These are phyloP conservation scores for Ctenosaura bakeri DNA, from an alignment of 2,797 vertebrate genomes.

Conservation along the genomic window DNA sequence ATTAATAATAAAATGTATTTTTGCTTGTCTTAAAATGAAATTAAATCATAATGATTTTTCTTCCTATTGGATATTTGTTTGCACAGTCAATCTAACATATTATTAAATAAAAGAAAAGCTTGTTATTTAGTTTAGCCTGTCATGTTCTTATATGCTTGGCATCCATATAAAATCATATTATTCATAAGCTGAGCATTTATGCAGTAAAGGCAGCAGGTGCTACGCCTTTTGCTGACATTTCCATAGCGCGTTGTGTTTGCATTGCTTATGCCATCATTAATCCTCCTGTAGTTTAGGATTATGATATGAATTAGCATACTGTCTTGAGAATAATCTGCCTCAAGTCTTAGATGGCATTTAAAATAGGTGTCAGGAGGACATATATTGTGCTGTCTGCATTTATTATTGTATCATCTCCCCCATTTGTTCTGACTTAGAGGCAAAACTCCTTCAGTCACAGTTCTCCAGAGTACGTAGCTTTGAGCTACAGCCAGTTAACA, in stretches of 20 bases:
- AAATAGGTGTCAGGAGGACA: conserved; percentile 39
- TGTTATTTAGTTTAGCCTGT: conserved; percentile 40
- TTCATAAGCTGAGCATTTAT: conserved; percentile 40
- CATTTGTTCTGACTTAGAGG: background rate
- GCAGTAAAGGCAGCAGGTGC: conserved; percentile 35
- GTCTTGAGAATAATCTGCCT: conserved; percentile 38
- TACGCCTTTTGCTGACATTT: conserved; percentile 45
- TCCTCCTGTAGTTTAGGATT: conserved; percentile 51
- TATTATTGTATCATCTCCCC: conserved; percentile 14
- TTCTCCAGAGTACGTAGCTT: background rate
- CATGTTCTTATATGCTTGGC: conserved; percentile 44
- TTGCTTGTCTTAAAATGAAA: conserved; percentile 11
- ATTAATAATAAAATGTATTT: background rate
- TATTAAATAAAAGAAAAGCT: conserved; percentile 33
- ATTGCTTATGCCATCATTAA: conserved; percentile 45
- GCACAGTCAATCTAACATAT: conserved; percentile 24
- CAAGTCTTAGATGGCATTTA: conserved; percentile 45
- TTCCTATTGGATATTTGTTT: conserved; percentile 30
- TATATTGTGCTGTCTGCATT: conserved; percentile 29
- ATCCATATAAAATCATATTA: conserved; percentile 44
- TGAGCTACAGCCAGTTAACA: background rate
- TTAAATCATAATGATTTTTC: background rate
- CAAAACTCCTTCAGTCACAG: background rate
- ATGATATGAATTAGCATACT: conserved; percentile 56
- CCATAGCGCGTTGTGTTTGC: conserved; percentile 18